phyloP scores from a whole-genome alignment of 2,888 invertebrate species.

The Tinea pellionella region DNA sequence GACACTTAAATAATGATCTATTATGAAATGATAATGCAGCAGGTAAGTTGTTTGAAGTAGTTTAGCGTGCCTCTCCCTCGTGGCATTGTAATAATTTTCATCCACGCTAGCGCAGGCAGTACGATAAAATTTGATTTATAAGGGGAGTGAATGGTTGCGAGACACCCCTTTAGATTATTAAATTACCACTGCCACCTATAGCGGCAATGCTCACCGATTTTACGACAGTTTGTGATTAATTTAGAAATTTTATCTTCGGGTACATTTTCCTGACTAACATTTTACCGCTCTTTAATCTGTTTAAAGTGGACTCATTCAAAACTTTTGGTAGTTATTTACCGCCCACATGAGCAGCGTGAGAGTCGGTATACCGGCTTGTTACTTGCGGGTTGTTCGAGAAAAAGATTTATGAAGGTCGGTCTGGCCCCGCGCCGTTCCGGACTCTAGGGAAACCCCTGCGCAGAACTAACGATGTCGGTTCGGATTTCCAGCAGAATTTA shows the following conservation, averaged over 20 bases:
- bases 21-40: neutral
- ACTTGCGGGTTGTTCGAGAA: conserved; percentile 55
- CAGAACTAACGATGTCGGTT: conserved; percentile 62
- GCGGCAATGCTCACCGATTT: conserved; percentile 28
- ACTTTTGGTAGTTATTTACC: conserved; percentile 53
- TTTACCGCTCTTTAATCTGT: conserved; percentile 44
- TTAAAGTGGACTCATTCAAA: conserved; percentile 51
- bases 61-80: neutral
- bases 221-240: conserved; percentile 43
- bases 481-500: conserved; percentile 64
- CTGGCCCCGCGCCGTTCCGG: conserved; percentile 46
- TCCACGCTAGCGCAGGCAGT: conserved; percentile 32
- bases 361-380: conserved; percentile 44
- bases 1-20: neutral
- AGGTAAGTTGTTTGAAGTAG: conserved; percentile 10
- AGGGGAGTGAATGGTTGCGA: conserved; percentile 27
- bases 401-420: conserved; percentile 64
- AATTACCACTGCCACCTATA: conserved; percentile 36
- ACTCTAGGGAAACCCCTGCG: conserved; percentile 49
- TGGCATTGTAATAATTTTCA: conserved; percentile 35
- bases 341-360: conserved; percentile 19
- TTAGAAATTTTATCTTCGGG: conserved; percentile 37
- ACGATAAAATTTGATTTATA: conserved; percentile 55
- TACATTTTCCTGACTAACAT: neutral
- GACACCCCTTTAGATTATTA: conserved; percentile 47